A percentile compares a stretch with the other conserved stretches of the same genome.
phyloP scores from a whole-genome alignment of 2,113 vertebrate genomes.

The Nothobranchius furzeri region DNA sequence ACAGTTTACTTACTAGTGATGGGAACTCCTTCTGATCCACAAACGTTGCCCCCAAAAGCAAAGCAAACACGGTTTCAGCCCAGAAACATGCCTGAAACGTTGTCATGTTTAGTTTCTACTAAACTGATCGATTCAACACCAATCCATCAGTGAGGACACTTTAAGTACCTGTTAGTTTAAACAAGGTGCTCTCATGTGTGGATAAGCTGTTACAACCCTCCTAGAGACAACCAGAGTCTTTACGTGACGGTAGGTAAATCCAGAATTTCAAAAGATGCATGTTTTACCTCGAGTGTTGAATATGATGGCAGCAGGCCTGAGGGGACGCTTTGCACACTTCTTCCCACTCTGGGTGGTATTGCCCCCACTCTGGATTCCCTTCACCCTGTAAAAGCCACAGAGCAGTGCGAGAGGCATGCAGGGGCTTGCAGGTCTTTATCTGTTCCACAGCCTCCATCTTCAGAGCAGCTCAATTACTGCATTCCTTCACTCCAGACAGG shows the following conservation, averaged over 20 bases:
- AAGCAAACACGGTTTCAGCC: no score
- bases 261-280: no score
- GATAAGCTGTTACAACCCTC: conserved; percentile 8
- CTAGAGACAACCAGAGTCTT: no score
- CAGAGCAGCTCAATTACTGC: conserved; percentile 47
- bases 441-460: conserved; percentile 33
- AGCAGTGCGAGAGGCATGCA: conserved; percentile 56
- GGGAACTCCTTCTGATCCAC: no score
- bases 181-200: conserved; percentile 46
- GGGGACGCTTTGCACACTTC: conserved; percentile 41
- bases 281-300: conserved; percentile 26
- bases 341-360: conserved; percentile 74
- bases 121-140: conserved; percentile 7
- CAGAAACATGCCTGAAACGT: not conserved
- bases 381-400: not conserved
- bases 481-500: conserved; percentile 66
- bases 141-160: conserved; percentile 6
- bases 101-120: not conserved
- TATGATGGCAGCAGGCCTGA: conserved; percentile 51
- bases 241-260: no score
- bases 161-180: conserved; percentile 53
- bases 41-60: no score
- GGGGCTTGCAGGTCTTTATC: conserved; percentile 71
- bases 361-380: no score
- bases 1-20: no score